Evolutionary conservation across 2,113 vertebrate genomes (phyloP), one percentile per base, ranked within the genome.

Genomic region (Anhinga anhinga): DNA sequence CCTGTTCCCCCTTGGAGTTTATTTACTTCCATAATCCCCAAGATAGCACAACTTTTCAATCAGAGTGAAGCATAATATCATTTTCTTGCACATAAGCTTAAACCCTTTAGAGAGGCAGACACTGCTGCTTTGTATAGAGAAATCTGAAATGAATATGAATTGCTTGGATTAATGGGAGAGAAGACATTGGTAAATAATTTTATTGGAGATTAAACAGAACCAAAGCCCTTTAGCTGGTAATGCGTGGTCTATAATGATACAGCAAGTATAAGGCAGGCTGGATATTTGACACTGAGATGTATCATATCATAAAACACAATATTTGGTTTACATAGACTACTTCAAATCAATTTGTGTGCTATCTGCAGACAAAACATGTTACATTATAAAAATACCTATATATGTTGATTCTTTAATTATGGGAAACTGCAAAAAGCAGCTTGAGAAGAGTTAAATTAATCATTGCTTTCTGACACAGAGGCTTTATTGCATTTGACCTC

Each of bases 101-200:
- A 90, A 82, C 20, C 22, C 59, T 93, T 92, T 94, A 88, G 84
- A 90, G 44, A 90, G 44, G 38, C 27, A 90, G 93, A 82, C 42
- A 53, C 29, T 73, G 29, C n/a, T 27, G 27, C 29, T 96, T 90
- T 86, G 5, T 91, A 49, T 10, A 63, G 14, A 69, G 56, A 78
- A 88, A 81, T 61, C 22, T 77, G 56, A 97, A 85, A 59, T 74
- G 13, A 82, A 77, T 87, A 44, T 56, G 30, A 93, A 74, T 84
- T 82, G 32, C 15, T 55, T 62, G 42, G 65, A 92, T 96, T 93
- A 82, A 82, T 52, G 32, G 30, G 23, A 30, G 8, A 94, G 73
- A 94, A 92, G 52, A 61, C 32, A 88, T 25, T 85, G 32, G 72
- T 69, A 93, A 96, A 93, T 86, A 89, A 94, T 86, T 92, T 44